A percentile compares a stretch with the other conserved stretches of the same genome.
phyloP scores from a whole-genome alignment of 2,888 invertebrate species.

The Drosophila atroscutellata region DNA sequence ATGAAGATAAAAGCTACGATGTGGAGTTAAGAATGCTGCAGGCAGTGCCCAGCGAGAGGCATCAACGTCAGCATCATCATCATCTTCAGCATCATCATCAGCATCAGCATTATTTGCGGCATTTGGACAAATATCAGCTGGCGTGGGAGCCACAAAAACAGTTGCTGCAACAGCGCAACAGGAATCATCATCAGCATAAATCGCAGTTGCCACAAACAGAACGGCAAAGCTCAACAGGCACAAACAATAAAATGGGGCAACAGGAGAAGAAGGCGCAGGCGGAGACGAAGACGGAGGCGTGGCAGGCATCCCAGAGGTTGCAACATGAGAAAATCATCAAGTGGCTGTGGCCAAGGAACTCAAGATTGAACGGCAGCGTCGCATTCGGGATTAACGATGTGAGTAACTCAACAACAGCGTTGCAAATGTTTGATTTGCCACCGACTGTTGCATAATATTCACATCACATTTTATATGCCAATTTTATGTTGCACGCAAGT shows the following conservation, averaged over 20 bases:
- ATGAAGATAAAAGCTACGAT: constrained; percentile 69
- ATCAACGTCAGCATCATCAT: constrained; percentile 12
- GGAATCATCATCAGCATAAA: constrained; percentile 69
- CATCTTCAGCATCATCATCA: constrained; percentile 32
- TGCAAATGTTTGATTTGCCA: not conserved
- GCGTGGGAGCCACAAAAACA: constrained; percentile 56
- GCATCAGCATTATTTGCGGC: constrained; percentile 50
- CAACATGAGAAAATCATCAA: constrained; percentile 6
- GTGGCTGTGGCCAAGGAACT: not conserved
- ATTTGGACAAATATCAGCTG: constrained; percentile 45
- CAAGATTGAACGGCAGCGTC: not conserved
- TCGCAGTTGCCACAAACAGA: constrained; percentile 35
- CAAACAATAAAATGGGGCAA: constrained; percentile 7
- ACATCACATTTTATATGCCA: not conserved
- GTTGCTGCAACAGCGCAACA: constrained; percentile 7
- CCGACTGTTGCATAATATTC: not conserved
- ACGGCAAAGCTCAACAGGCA: constrained; percentile 7
- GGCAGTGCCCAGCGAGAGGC: constrained; percentile 13
- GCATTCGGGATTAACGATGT: constrained; percentile 12
- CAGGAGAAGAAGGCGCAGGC: not conserved
- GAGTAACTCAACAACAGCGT: constrained; percentile 7
- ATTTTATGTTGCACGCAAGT: not conserved
- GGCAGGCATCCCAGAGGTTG: not conserved
- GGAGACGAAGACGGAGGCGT: not conserved
- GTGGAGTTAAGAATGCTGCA: constrained; percentile 31